Evolutionary conservation across 2,113 vertebrate genomes (phyloP).

Genomic region (Hippocampus abdominalis): DNA sequence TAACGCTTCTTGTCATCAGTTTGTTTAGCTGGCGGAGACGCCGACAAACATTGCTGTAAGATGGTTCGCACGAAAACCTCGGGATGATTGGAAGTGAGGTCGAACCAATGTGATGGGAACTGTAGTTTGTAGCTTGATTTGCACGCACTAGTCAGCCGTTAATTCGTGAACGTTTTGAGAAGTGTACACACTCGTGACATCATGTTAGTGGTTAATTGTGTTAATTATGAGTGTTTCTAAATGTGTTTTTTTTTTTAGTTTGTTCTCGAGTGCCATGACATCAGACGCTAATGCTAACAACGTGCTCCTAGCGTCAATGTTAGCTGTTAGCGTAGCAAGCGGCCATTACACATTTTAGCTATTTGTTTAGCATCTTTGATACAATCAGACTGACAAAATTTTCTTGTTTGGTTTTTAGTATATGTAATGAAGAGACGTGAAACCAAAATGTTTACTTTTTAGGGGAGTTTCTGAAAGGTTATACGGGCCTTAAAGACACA

Average conservation of each 20-base stretch:
- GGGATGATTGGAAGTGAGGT: not conserved
- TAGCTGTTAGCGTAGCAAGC: not conserved
- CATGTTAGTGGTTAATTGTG: conserved; percentile 3
- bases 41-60: not conserved
- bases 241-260: not conserved
- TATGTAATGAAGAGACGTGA: not conserved
- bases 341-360: not conserved
- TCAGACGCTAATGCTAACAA: not conserved
- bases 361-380: not conserved
- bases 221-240: not conserved
- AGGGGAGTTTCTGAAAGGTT: not conserved
- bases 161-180: not conserved
- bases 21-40: conserved; percentile 10
- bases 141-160: conserved; percentile 4
- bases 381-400: not conserved
- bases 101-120: not conserved
- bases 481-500: not conserved
- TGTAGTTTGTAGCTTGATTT: conserved; percentile 18
- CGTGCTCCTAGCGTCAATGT: conserved; percentile 9
- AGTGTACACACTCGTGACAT: not conserved
- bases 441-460: not conserved
- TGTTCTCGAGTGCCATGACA: conserved; percentile 35
- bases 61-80: conserved; percentile 3
- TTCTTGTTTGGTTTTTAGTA: not conserved
- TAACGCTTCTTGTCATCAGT: not conserved